Base-by-base conservation (phyloP, 2,113 vertebrate species). In the Empidonax alnorum region DNA sequence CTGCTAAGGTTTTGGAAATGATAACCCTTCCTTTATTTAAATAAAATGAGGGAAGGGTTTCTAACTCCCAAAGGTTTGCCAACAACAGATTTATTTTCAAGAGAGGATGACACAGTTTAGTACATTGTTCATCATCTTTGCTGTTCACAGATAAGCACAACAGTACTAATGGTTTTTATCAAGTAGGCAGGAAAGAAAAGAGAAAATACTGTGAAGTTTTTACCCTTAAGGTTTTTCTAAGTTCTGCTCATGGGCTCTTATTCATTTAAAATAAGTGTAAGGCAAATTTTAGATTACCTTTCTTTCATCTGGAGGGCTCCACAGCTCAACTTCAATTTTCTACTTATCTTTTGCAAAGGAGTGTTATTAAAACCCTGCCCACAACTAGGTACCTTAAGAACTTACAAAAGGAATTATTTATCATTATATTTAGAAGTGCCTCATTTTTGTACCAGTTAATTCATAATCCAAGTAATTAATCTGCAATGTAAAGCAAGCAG, bases 11-110 rank as follows among this genome's bases (percentile, higher is more conserved):
- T 94, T 95, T 84, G 78, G 67, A 73, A 97, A 97, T 89, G 76
- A 97, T 91, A 97, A 94, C 37, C 55, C 67, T 96, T 73, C 79
- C 91, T 96, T 97, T 95, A 95, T 97, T 97, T 95, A 97, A 96
- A 94, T 83, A 73, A 97, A 97, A 79, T 5, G 42, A 96, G 49
- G 67, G 75, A 87, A 85, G 65, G 83, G 55, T 94, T 95, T 90
- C 88, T 92, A 93, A 78, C 74, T 97, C 55, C 30, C 50, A 78
- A 52, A 92, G 72, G 55, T 89, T 93, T 96, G 90, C 94, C 91
- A 97, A 37, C 59, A 81, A 83, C 2, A 92, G 74, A 91, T 75
- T 93, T 20, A 65, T 80, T 97, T 94, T 83, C 91, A 93, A 95
- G 90, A 96, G 63, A 94, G 95, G 91, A 89, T 76, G 93, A 91